phyloP scores from a whole-genome alignment of 2,797 vertebrate genomes.

The Pogonophryne albipinna region DNA sequence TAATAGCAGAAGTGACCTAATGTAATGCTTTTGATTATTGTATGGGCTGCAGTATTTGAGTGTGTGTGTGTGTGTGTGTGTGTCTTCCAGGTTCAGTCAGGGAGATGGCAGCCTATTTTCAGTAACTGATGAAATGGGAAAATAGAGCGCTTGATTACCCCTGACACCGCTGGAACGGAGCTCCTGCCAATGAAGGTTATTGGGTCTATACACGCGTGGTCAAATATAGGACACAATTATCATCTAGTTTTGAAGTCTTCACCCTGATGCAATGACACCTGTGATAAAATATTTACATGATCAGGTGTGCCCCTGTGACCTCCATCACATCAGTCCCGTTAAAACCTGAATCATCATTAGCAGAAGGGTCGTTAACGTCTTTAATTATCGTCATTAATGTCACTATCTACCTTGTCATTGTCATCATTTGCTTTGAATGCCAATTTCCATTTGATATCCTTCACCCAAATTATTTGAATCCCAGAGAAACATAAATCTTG shows the following conservation, averaged over 20 bases:
- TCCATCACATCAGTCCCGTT: conserved; percentile 37
- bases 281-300: conserved; percentile 26
- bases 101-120: conserved; percentile 81
- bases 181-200: conserved; percentile 80
- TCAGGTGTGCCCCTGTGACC: conserved; percentile 35
- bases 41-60: conserved; percentile 34
- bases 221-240: conserved; percentile 74
- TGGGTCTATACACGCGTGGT: conserved; percentile 67
- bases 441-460: conserved; percentile 45
- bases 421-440: conserved; percentile 26
- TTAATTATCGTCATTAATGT: conserved; percentile 44
- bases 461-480: conserved; percentile 33
- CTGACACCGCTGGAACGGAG: conserved; percentile 72
- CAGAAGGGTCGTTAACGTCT: conserved; percentile 36
- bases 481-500: conserved; percentile 36
- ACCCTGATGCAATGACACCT: conserved; percentile 25
- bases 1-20: conserved; percentile 37
- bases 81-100: conserved; percentile 60
- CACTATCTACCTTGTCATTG: background rate
- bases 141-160: conserved; percentile 87
- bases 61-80: conserved; percentile 44
- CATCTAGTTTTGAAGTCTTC: conserved; percentile 61
- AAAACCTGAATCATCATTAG: conserved; percentile 48
- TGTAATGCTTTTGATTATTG: conserved; percentile 60
- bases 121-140: conserved; percentile 83